Evolutionary conservation across 2,888 invertebrate species (phyloP), one percentile per base, ranked within the genome.

Genomic region (Aleiodes alternator): DNA sequence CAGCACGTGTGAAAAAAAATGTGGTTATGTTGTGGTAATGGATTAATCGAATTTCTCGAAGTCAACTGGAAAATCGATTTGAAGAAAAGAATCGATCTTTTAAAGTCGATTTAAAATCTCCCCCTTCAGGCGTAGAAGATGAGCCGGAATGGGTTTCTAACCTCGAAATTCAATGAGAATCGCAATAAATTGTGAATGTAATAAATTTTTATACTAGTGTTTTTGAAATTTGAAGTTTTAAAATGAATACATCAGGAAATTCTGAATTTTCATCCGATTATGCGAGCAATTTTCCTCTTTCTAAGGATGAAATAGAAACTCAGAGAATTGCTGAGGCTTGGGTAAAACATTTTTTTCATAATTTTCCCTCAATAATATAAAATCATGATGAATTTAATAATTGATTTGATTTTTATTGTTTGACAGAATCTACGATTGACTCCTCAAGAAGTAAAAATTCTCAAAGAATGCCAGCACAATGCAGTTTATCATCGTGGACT

Each of bases 391-490:
- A 12, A 4, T 51, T 2, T 51, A 29, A 57, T 29, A 1, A 57
- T 11, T 57, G 3, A 0, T 31, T 57, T 29, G 8, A 31, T 29
- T 50, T 50, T 50, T 11, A 4, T 16, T 3, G 3, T 2, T 34
- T 51, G 12, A 5, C n/a, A 68, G 68, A 68, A 53, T 68, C 1
- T 51, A 14, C 38, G 38, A 48, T 68, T 76, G 12, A 72, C 72
- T 23, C 48, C 23, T 4, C 59, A 69, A 29, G 76, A 76, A 38
- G n/a, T 72, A 3, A 59, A 43, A 51, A 53, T 72, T 7, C 57
- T 76, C 6, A 72, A 68, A 48, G 76, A 76, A 53, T 76, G 76
- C 38, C 76, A 72, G 38, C 14, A 29, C 2, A 61, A 76, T 29
- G 48, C 76, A 16, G 11, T 69, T 5, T 29, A 57, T 53, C 71